Conservation (phyloP, 92 coral and sea anemone species). For the Paramuricea clavata region DNA sequence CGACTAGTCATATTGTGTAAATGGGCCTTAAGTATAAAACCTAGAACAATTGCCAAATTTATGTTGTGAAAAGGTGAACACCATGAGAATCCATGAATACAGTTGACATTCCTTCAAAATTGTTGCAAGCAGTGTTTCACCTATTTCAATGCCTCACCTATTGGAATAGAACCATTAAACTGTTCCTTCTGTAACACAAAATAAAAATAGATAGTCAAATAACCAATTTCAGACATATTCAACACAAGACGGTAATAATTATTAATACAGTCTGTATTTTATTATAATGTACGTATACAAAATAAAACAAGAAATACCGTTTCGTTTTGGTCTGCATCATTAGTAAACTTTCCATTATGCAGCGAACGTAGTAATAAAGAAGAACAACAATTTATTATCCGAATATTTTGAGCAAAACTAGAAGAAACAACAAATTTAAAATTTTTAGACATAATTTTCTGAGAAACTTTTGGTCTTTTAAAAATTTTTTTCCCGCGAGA, state of each 20-base stretch:
- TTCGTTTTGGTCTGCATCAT: neutral
- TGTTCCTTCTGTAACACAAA: slow-evolving; percentile 27
- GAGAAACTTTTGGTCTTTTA: neutral
- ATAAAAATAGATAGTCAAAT: neutral
- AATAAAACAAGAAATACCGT: neutral
- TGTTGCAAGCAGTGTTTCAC: too few relatives aligned
- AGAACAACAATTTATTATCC: neutral
- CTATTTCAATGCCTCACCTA: too few relatives aligned
- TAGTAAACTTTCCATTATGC: neutral
- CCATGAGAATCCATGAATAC: too few relatives aligned
- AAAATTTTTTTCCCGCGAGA: slow-evolving; percentile 13
- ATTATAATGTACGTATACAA: neutral
- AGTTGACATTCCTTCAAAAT: too few relatives aligned
- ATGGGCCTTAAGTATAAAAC: too few relatives aligned
- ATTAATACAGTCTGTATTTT: neutral
- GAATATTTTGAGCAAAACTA: neutral
- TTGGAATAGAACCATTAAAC: slow-evolving; percentile 33
- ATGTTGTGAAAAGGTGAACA: too few relatives aligned
- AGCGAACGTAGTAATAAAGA: neutral
- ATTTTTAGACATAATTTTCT: slow-evolving; percentile 10
- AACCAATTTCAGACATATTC: neutral
- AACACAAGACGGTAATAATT: neutral
- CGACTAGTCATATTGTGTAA: too few relatives aligned
- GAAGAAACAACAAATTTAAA: neutral
- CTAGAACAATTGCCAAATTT: too few relatives aligned